These are phyloP conservation scores for Hipparchia sbordonii DNA, from an alignment of 2,888 invertebrate genomes.

Conservation along the genomic window DNA sequence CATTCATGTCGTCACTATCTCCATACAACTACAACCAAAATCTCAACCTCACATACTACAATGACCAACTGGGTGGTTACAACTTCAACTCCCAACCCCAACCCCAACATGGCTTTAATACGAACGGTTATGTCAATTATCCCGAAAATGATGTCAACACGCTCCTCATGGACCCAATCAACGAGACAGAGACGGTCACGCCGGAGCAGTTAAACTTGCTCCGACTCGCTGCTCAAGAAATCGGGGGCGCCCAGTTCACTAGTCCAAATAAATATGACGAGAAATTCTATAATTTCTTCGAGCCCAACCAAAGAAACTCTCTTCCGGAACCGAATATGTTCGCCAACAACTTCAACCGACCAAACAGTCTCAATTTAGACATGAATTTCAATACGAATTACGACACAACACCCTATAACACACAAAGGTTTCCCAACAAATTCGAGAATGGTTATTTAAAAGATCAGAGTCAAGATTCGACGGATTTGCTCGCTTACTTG, in stretches of 20 bases:
- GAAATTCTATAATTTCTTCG: slow-evolving; percentile 74
- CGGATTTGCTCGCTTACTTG: slow-evolving; percentile 66
- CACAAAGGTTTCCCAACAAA: slow-evolving; percentile 63
- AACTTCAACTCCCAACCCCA: slow-evolving; percentile 61
- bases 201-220: slow-evolving; percentile 76
- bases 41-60: slow-evolving; percentile 50
- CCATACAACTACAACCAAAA: slow-evolving; percentile 62
- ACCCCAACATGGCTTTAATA: slow-evolving; percentile 63
- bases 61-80: slow-evolving; percentile 64
- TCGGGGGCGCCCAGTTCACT: slow-evolving; percentile 75
- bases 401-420: slow-evolving; percentile 52
- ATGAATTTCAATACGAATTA: slow-evolving; percentile 64
- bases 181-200: slow-evolving; percentile 61
- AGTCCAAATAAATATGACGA: slow-evolving; percentile 67
- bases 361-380: slow-evolving; percentile 71
- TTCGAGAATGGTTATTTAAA: slow-evolving; percentile 55
- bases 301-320: slow-evolving; percentile 76
- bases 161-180: slow-evolving; percentile 61
- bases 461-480: slow-evolving; percentile 62
- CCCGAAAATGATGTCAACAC: slow-evolving; percentile 63
- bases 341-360: slow-evolving; percentile 62
- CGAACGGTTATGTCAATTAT: slow-evolving; percentile 68
- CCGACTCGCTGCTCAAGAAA: slow-evolving; percentile 77
- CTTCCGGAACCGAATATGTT: slow-evolving; percentile 70
- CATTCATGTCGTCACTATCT: slow-evolving; percentile 58